Conservation (phyloP, 2,113 vertebrate genomes). For the Deroptyus accipitrinus region DNA sequence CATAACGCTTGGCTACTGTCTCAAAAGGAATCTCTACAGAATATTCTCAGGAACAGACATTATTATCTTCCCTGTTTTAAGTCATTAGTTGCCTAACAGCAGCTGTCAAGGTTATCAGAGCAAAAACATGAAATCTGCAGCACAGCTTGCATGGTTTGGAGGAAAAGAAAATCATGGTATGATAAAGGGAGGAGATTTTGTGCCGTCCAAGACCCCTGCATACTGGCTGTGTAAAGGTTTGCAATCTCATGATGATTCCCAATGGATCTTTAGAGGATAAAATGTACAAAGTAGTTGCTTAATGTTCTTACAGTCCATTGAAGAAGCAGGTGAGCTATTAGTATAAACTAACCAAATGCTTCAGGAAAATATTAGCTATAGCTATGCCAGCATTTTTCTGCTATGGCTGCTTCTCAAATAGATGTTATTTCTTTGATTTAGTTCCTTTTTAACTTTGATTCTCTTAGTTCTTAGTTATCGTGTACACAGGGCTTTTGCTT, state of each 20-base stretch:
- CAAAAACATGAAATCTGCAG: neutral
- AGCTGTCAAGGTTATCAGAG: neutral
- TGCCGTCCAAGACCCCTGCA: neutral
- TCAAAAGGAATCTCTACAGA: neutral
- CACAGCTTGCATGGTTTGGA: neutral
- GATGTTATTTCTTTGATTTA: neutral
- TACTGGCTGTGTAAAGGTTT: neutral
- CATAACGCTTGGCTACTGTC: neutral
- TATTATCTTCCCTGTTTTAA: neutral
- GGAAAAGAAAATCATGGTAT: neutral
- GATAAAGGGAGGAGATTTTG: neutral
- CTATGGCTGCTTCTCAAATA: neutral
- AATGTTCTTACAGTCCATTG: neutral
- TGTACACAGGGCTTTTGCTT: neutral
- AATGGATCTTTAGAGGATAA: neutral
- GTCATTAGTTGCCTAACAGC: neutral
- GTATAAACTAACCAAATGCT: neutral
- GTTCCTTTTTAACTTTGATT: neutral
- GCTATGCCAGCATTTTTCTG: neutral
- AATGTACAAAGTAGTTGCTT: neutral
- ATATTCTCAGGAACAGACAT: neutral
- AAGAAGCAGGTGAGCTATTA: neutral
- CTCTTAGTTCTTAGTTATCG: neutral
- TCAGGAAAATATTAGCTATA: neutral
- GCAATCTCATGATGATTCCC: neutral